A percentile compares a stretch with the other conserved stretches of the same genome.
Conservation (phyloP, 2,797 vertebrate genomes). For the Hypotaenidia philippensis region DNA sequence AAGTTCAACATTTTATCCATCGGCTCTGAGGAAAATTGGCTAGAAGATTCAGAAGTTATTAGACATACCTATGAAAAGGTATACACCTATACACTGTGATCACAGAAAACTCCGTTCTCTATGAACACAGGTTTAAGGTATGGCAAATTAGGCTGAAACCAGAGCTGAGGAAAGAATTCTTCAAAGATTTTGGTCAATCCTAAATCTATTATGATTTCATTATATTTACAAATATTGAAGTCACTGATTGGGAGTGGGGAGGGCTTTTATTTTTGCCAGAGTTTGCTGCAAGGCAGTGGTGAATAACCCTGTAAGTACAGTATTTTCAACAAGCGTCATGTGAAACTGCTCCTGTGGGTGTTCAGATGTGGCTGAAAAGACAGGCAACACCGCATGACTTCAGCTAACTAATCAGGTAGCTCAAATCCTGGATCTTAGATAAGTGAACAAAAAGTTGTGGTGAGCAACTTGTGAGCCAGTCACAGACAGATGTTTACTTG, state of each 20-base stretch:
- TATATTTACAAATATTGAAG: not conserved
- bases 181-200: not conserved
- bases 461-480: not conserved
- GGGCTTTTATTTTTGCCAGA: not conserved
- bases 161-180: not conserved
- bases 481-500: constrained; percentile 15
- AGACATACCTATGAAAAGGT: not conserved
- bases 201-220: not conserved
- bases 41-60: not conserved
- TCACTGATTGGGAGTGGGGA: not conserved
- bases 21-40: not conserved
- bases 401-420: not conserved
- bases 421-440: not conserved
- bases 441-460: not conserved
- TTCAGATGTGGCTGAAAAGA: not conserved
- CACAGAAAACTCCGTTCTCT: not conserved
- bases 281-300: not conserved
- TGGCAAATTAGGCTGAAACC: not conserved
- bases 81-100: not conserved
- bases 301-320: not conserved
- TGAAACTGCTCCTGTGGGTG: not conserved
- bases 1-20: not conserved
- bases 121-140: not conserved
- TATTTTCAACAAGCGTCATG: not conserved
- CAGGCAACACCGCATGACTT: not conserved